Evolutionary conservation across 2,888 invertebrate species (phyloP).

Genomic region (Daptonema setosum): DNA sequence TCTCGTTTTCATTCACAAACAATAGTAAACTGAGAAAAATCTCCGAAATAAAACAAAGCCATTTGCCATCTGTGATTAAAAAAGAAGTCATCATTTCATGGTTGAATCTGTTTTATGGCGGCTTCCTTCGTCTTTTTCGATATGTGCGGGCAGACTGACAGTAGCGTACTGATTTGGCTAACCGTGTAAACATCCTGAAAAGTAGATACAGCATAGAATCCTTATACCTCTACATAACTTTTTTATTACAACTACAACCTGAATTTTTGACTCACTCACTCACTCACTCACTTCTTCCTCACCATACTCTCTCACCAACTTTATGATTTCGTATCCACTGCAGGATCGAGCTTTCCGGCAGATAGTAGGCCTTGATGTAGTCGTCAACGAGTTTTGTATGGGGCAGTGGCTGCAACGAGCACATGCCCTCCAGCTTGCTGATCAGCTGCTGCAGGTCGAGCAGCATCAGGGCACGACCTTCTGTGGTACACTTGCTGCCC

Average conservation of each 20-base stretch:
- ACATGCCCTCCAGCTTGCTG: conserved; percentile 60
- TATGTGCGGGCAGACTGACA: not conserved
- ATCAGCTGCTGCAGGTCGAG: conserved; percentile 83
- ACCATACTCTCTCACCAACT: not conserved
- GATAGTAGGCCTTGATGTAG: conserved; percentile 86
- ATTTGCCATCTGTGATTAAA: no score
- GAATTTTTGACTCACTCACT: no score
- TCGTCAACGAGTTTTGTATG: conserved; percentile 71
- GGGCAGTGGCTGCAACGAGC: conserved; percentile 53
- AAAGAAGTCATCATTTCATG: no score
- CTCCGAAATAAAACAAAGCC: no score
- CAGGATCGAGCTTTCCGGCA: conserved; percentile 64
- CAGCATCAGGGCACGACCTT: conserved; percentile 89
- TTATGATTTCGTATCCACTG: conserved; percentile 45
- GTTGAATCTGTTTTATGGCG: no score
- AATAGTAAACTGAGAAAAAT: no score
- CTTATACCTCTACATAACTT: no score
- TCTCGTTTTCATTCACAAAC: no score
- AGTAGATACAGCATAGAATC: not conserved
- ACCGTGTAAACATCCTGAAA: not conserved
- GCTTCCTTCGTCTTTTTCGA: not conserved
- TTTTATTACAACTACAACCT: no score
- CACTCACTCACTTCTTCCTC: no score
- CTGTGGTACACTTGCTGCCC: conserved; percentile 68
- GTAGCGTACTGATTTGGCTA: not conserved